A percentile compares a stretch with the other conserved stretches of the same genome.
Evolutionary conservation across 2,797 vertebrate species (phyloP).

Genomic region (Protosalanx chinensis): DNA sequence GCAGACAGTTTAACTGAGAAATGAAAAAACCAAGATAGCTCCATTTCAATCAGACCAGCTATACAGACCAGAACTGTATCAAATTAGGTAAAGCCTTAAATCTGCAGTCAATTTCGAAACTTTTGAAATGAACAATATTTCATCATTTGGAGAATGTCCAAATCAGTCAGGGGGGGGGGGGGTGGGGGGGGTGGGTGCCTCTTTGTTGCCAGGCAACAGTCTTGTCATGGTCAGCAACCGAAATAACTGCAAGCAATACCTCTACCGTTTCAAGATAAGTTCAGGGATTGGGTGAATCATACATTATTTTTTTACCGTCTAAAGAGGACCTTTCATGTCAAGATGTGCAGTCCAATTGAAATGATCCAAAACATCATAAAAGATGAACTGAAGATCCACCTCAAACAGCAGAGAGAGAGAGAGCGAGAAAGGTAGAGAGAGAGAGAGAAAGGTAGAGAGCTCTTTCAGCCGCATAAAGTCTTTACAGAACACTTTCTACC

Average conservation of each 20-base stretch:
- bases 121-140: slow-evolving; percentile 26
- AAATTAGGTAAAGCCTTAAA: slow-evolving; percentile 1
- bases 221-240: slow-evolving; percentile 42
- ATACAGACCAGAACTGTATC: slow-evolving; percentile 1
- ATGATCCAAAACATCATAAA: neutral
- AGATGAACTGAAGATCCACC: neutral
- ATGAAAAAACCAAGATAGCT: too few relatives aligned
- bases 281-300: neutral
- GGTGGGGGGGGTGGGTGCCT: neutral
- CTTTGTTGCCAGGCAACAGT: slow-evolving; percentile 65
- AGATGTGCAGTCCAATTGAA: neutral
- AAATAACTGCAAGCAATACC: slow-evolving; percentile 6
- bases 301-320: too few relatives aligned
- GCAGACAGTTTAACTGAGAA: too few relatives aligned
- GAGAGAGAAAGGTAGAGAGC: too few relatives aligned
- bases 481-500: slow-evolving; percentile 9
- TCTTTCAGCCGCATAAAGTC: slow-evolving; percentile 3
- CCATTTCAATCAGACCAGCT: neutral
- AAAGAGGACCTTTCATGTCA: too few relatives aligned
- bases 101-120: slow-evolving; percentile 16
- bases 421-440: too few relatives aligned
- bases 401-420: neutral
- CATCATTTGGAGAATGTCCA: slow-evolving; percentile 36
- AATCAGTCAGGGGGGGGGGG: slow-evolving; percentile 20
- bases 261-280: slow-evolving; percentile 8